Percentiles rank a stretch among this genome's conserved stretches.
Conservation (phyloP, 2,888 invertebrate genomes). For the Rosalia funebris region DNA sequence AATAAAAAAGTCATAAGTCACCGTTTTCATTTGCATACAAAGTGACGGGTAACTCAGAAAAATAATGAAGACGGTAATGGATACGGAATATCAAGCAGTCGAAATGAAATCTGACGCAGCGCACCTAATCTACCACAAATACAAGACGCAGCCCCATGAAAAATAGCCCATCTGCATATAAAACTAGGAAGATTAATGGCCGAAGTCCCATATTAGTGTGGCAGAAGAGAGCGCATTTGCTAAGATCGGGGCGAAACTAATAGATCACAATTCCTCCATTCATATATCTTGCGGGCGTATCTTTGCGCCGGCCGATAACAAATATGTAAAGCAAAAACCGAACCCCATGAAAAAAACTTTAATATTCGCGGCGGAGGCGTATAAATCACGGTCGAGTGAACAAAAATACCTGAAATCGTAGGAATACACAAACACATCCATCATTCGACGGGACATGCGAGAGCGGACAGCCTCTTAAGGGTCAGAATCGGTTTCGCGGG, state of each 20-base stretch:
- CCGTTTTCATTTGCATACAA: background rate
- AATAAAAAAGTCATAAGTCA: background rate
- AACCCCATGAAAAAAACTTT: slow-evolving; percentile 44
- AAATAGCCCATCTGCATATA: slow-evolving; percentile 44
- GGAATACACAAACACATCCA: slow-evolving; percentile 56
- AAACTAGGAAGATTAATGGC: slow-evolving; percentile 45
- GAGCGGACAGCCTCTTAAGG: slow-evolving; percentile 52
- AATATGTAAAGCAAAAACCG: slow-evolving; percentile 40
- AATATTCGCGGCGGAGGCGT: slow-evolving; percentile 48
- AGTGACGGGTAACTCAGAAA: background rate
- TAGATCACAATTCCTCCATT: slow-evolving; percentile 47
- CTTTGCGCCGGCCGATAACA: slow-evolving; percentile 31
- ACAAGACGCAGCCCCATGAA: slow-evolving; percentile 33
- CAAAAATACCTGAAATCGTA: slow-evolving; percentile 52
- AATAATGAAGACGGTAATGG: background rate
- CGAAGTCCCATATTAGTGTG: slow-evolving; percentile 39
- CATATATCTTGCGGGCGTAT: slow-evolving; percentile 38
- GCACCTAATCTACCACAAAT: slow-evolving; percentile 25
- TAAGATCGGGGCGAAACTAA: slow-evolving; percentile 44
- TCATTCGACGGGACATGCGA: slow-evolving; percentile 48
- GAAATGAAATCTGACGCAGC: slow-evolving; percentile 5
- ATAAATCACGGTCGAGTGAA: slow-evolving; percentile 49
- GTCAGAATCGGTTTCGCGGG: slow-evolving; percentile 22
- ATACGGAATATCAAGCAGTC: background rate
- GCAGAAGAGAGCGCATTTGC: slow-evolving; percentile 41